These are phyloP conservation scores for Pangasius mekongensis DNA, from an alignment of 2,797 vertebrate genomes.

Conservation along the genomic window DNA sequence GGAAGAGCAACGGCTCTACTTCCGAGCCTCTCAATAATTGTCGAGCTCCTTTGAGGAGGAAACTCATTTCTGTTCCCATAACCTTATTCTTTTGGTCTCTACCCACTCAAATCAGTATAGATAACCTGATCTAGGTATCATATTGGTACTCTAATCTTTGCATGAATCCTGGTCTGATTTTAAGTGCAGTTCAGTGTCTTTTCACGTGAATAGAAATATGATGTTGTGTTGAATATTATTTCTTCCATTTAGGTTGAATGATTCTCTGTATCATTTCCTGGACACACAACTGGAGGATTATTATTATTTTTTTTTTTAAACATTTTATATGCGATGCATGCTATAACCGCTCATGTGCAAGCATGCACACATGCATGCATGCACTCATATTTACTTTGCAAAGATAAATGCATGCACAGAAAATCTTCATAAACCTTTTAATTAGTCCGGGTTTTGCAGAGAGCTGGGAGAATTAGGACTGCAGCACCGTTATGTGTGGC, in stretches of 20 bases:
- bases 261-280: not conserved
- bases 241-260: not conserved
- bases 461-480: not conserved
- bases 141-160: not conserved
- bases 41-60: not conserved
- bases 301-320: not conserved
- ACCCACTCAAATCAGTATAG: not conserved
- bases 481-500: conserved; percentile 2
- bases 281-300: not conserved
- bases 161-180: not conserved
- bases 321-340: not conserved
- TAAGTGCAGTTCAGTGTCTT: not conserved
- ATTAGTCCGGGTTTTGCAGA: not conserved
- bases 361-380: not conserved
- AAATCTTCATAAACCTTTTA: not conserved
- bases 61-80: not conserved
- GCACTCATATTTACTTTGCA: conserved; percentile 2
- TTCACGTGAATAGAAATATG: not conserved
- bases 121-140: not conserved
- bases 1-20: not conserved
- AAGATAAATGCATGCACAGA: not conserved
- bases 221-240: not conserved
- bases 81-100: not conserved
- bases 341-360: not conserved
- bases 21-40: not conserved